Evolutionary conservation across 2,888 invertebrate species (phyloP), one percentile per base, ranked within the genome.

Genomic region (Dolichomitus sp.): DNA sequence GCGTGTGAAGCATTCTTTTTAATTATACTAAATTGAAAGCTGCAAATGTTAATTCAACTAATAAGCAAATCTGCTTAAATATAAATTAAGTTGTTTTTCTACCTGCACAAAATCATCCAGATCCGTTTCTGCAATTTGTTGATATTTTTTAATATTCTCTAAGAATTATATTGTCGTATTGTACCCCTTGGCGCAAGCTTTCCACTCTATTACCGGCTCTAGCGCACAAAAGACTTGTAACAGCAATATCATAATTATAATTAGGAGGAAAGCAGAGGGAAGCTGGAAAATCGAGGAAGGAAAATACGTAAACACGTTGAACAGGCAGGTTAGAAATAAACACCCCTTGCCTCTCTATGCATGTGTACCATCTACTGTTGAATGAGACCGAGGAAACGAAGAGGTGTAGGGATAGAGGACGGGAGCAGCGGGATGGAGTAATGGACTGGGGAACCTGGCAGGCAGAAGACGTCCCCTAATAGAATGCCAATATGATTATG

Each of bases 401-500:
- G 40, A 9, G 61, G 61, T 33, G 61, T 17, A 12, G 61, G 17
- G 9, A 5, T 7, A 17, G 61, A 61, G 37, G 37, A 61, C 61
- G 37, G 61, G 37, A 61, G 40, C 61, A 37, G 2, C 37, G 2
- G 61, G 61, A 6, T 17, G 17, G 40, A 37, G 61, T 61, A 61
- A 61, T 61, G 37, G 61, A 37, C 17, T 37, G n/a, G 61, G 61
- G 37, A 61, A 61, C 17, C 61, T 61, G 61, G 61, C 61, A 37
- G 61, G 61, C 61, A 61, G 61, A 61, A 61, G 61, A 61, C 61
- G 61, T 61, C 37, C 61, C 61, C 61, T 61, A 61, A 61, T 61
- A 61, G 61, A 61, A 61, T 61, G 61, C 61, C 61, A 61, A 61
- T 61, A 61, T 61, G 61, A 61, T 61, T 61, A 61, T 61, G 61